Evolutionary conservation across 2,888 invertebrate species (phyloP).

Genomic region (Drosophila helvetica): DNA sequence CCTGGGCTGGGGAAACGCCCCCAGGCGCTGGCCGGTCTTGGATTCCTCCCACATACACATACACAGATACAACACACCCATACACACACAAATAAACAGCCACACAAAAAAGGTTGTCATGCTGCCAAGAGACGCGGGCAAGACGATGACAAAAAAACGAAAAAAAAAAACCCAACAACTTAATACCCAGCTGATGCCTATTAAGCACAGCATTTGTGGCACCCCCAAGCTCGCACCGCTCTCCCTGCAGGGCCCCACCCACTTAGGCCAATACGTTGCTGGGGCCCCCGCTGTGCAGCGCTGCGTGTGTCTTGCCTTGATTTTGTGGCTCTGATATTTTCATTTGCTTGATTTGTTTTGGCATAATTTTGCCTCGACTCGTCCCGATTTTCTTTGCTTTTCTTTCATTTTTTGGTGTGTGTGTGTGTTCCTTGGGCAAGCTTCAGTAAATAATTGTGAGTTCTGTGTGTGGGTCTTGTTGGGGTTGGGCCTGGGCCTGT

Average conservation of each 20-base stretch:
- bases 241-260: not conserved
- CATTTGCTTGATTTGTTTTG: conserved; percentile 79
- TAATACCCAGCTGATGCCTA: conserved; percentile 80
- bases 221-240: conserved; percentile 34
- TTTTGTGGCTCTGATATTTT: conserved; percentile 76
- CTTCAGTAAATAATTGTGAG: conserved; percentile 59
- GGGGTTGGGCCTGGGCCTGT: conserved; percentile 7
- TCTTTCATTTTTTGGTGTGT: conserved; percentile 12
- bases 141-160: conserved; percentile 52
- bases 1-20: conserved; percentile 9
- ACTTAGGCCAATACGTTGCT: not conserved
- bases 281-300: conserved; percentile 19
- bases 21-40: conserved; percentile 29
- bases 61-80: conserved; percentile 12
- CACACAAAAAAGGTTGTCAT: conserved; percentile 68
- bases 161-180: conserved; percentile 57
- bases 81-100: not conserved
- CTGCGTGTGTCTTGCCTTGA: conserved; percentile 67
- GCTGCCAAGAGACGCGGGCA: conserved; percentile 63
- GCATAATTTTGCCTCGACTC: conserved; percentile 68
- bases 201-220: conserved; percentile 79
- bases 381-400: conserved; percentile 31
- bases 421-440: conserved; percentile 16
- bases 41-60: not conserved
- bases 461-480: conserved; percentile 1